Percentiles rank a stretch among this genome's conserved stretches.
phyloP scores from a whole-genome alignment of 2,797 vertebrate species.

The Micromesistius poutassou region DNA sequence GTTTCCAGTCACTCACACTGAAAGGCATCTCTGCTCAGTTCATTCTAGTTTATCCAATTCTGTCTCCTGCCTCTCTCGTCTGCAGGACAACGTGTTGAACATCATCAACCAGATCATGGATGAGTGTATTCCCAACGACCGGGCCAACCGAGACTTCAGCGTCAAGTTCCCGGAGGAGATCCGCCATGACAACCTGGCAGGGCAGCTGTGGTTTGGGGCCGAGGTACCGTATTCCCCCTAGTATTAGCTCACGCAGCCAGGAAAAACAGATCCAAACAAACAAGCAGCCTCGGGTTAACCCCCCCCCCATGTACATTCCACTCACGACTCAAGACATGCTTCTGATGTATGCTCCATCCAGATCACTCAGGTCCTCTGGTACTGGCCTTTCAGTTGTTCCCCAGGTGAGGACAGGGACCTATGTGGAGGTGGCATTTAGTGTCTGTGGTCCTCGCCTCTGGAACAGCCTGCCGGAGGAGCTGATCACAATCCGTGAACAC shows the following conservation, averaged over 20 bases:
- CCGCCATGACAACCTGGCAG: slow-evolving; percentile 97
- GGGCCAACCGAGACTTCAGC: slow-evolving; percentile 93
- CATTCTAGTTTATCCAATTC: background rate
- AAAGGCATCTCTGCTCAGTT: background rate
- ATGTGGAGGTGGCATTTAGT: no score
- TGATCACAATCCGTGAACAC: no score
- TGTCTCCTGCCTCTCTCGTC: slow-evolving; percentile 30
- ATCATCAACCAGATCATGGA: slow-evolving; percentile 99
- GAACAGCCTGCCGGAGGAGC: background rate
- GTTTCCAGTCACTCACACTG: background rate
- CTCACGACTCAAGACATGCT: background rate
- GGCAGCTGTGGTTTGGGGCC: slow-evolving; percentile 97
- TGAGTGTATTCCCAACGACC: slow-evolving; percentile 90
- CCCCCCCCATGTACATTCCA: background rate
- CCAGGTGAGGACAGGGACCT: no score
- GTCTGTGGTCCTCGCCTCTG: background rate
- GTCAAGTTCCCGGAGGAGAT: slow-evolving; percentile 99
- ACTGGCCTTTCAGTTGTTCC: no score
- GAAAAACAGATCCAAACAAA: slow-evolving; percentile 26
- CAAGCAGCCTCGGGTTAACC: background rate
- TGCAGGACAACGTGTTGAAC: slow-evolving; percentile 93
- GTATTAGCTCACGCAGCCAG: slow-evolving; percentile 8
- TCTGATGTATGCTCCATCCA: no score
- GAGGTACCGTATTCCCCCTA: slow-evolving; percentile 78
- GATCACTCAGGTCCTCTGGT: no score